Percentiles rank a stretch among this genome's conserved stretches.
phyloP scores from a whole-genome alignment of 2,113 vertebrate species.

The Ursus arctos region DNA sequence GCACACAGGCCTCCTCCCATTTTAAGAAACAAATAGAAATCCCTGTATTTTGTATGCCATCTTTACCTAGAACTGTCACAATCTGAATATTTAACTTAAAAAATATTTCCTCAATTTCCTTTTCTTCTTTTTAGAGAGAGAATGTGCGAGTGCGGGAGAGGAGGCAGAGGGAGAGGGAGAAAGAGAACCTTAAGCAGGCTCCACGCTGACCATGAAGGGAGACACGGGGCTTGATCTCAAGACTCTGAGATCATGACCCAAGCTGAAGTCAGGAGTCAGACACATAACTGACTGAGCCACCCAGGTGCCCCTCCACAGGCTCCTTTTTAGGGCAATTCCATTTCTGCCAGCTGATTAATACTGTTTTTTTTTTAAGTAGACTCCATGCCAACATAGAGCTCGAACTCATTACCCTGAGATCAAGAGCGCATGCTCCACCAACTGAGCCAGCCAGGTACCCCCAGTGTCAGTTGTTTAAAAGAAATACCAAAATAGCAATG shows the following conservation, averaged over 20 bases:
- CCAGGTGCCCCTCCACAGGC: not conserved
- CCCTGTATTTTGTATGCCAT: not conserved
- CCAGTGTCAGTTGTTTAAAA: not conserved
- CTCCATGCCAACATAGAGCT: not conserved
- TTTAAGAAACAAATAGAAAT: not conserved
- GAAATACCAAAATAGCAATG: not conserved
- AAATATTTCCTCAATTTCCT: not conserved
- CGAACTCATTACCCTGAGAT: not conserved
- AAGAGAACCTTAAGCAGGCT: not conserved
- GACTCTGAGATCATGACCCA: not conserved
- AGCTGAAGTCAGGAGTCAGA: not conserved
- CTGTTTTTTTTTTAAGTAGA: not conserved
- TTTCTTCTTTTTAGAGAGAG: not conserved
- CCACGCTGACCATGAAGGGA: not conserved
- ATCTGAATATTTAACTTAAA: not conserved
- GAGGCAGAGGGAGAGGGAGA: not conserved
- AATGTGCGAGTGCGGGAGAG: not conserved
- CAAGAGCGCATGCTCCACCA: not conserved
- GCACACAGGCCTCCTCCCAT: not conserved
- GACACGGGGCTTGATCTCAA: not conserved
- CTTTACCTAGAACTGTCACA: not conserved
- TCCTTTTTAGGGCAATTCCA: not conserved
- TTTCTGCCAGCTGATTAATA: not conserved
- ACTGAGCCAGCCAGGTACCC: not conserved
- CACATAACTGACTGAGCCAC: not conserved